phyloP scores from a whole-genome alignment of 2,113 vertebrate species.

The Alaudala cheleensis region DNA sequence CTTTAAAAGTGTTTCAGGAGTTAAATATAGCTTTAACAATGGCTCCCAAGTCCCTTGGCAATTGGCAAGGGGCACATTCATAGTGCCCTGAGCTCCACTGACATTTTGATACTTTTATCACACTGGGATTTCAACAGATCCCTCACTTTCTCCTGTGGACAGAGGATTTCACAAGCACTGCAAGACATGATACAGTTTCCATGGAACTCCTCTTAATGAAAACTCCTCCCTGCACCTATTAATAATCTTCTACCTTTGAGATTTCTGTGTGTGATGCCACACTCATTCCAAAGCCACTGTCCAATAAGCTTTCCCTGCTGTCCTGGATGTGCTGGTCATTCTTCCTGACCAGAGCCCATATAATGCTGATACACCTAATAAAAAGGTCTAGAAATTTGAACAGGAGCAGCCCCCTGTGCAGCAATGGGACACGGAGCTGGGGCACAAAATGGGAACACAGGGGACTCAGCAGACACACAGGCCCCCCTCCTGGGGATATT shows the following conservation, averaged over 20 bases:
- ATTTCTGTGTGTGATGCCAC: neutral
- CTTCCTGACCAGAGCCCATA: neutral
- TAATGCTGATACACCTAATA: neutral
- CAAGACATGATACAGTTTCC: neutral
- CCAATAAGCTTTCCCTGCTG: neutral
- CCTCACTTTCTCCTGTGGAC: neutral
- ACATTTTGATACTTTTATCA: conserved; percentile 45
- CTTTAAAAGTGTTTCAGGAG: neutral
- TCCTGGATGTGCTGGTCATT: neutral
- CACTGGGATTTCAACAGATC: conserved; percentile 13
- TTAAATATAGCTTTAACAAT: neutral
- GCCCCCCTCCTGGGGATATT: neutral
- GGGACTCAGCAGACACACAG: neutral
- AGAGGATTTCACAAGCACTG: neutral
- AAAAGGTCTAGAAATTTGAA: neutral
- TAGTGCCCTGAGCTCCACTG: neutral
- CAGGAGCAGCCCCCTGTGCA: neutral
- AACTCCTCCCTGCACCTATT: neutral
- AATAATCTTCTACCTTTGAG: neutral
- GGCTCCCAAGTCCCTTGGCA: neutral
- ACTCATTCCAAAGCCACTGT: neutral
- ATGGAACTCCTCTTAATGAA: neutral
- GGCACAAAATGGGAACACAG: neutral
- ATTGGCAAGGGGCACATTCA: neutral
- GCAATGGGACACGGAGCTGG: neutral